Percentiles rank a stretch among this genome's conserved stretches.
Evolutionary conservation across 2,797 vertebrate species (phyloP).

Genomic region (Enteromius paludinosus): DNA sequence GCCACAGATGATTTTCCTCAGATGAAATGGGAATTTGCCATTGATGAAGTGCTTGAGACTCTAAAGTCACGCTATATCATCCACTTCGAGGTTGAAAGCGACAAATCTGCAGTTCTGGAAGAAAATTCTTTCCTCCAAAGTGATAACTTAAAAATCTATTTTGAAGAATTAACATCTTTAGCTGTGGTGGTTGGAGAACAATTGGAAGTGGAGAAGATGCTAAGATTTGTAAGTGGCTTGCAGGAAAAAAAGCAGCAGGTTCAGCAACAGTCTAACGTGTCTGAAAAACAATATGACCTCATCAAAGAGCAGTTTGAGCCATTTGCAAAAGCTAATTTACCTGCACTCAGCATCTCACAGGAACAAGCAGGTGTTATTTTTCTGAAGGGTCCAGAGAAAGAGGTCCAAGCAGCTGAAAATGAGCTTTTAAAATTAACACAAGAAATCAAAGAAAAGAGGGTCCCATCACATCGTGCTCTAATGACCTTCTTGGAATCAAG

Average conservation of each 20-base stretch:
- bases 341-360: conserved; percentile 49
- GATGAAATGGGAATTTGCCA: conserved; percentile 60
- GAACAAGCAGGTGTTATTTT: background rate
- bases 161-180: conserved; percentile 22
- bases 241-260: conserved; percentile 35
- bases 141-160: conserved; percentile 63
- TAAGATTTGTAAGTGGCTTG: conserved; percentile 42
- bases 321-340: conserved; percentile 35
- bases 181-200: conserved; percentile 67
- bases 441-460: conserved; percentile 55
- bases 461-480: conserved; percentile 46
- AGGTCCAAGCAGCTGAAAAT: conserved; percentile 47
- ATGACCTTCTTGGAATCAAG: conserved; percentile 62
- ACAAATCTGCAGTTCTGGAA: conserved; percentile 34
- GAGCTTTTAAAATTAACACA: conserved; percentile 57
- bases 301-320: conserved; percentile 63
- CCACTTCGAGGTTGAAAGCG: conserved; percentile 60
- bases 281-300: conserved; percentile 56
- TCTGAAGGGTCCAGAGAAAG: conserved; percentile 62
- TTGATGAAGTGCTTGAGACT: conserved; percentile 49
- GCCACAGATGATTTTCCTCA: conserved; percentile 1
- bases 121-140: conserved; percentile 44
- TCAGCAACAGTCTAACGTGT: conserved; percentile 47
- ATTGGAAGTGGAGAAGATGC: conserved; percentile 49
- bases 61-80: conserved; percentile 53